Percentiles rank a stretch among this genome's conserved stretches.
Evolutionary conservation across 2,113 vertebrate species (phyloP).

Genomic region (Neotoma lepida): DNA sequence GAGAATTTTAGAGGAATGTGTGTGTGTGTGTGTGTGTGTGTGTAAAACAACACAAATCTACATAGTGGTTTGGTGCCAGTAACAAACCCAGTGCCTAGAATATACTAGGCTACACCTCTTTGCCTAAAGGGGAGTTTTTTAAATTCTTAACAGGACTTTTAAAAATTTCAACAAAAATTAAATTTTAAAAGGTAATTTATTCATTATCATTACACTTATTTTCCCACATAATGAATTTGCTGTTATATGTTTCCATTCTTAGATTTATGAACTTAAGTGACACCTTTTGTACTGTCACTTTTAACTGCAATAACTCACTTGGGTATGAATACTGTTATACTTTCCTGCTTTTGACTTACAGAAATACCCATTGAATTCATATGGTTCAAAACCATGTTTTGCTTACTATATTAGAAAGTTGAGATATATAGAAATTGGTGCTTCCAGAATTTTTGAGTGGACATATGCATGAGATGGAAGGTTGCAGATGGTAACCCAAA

Average conservation of each 20-base stretch:
- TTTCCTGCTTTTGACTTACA: background rate
- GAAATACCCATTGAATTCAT: background rate
- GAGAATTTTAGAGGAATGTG: background rate
- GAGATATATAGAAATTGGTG: background rate
- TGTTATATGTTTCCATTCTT: background rate
- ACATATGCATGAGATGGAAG: background rate
- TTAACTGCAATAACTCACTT: background rate
- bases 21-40: background rate
- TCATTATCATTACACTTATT: background rate
- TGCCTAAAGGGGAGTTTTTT: background rate
- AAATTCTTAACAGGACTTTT: constrained; percentile 23
- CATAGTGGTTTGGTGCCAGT: background rate
- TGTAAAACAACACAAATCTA: background rate
- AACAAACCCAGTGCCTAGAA: background rate
- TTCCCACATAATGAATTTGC: constrained; percentile 36
- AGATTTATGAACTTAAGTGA: constrained; percentile 19
- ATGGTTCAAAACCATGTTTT: constrained; percentile 8
- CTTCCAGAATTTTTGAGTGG: background rate
- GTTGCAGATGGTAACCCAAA: background rate
- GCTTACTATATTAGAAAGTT: background rate
- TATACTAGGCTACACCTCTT: background rate
- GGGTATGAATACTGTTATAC: background rate
- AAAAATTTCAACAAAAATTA: background rate
- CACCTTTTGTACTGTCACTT: background rate
- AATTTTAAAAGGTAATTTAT: constrained; percentile 38